A percentile compares a stretch with the other conserved stretches of the same genome.
Evolutionary conservation across 2,888 invertebrate genomes (phyloP).

Genomic region (Leucophenga maculata): DNA sequence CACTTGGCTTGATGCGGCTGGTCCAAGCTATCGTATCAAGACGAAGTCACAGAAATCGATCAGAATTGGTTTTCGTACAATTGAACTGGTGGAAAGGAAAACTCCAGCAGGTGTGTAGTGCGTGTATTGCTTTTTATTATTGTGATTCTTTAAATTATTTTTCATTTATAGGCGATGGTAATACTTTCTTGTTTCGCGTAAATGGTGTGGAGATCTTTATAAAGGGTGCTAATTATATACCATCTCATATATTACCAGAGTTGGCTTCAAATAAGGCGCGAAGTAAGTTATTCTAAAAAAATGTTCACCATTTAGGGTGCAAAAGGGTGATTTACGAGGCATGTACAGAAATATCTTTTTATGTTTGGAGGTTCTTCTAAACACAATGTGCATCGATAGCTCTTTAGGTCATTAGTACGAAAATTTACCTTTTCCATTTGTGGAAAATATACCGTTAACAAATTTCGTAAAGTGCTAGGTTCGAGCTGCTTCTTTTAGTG

Average conservation of each 20-base stretch:
- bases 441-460: too few species aligned
- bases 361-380: too few species aligned
- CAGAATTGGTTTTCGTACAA: constrained; percentile 87
- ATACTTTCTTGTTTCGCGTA: constrained; percentile 89
- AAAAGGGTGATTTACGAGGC: too few species aligned
- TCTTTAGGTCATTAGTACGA: too few species aligned
- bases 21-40: constrained; percentile 55
- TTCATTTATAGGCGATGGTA: constrained; percentile 74
- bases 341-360: too few species aligned
- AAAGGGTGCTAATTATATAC: constrained; percentile 96
- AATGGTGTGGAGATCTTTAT: constrained; percentile 91
- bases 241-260: constrained; percentile 88
- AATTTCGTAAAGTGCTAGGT: too few species aligned
- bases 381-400: too few species aligned
- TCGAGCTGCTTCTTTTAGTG: too few species aligned
- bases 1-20: constrained; percentile 61
- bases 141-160: background rate
- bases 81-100: constrained; percentile 82
- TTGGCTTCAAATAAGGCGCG: constrained; percentile 68
- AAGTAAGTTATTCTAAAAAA: constrained; percentile 12
- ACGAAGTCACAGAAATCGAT: constrained; percentile 74
- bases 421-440: too few species aligned
- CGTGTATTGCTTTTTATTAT: background rate
- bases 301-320: too few species aligned
- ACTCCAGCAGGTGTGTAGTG: constrained; percentile 39